Percentiles rank a stretch among this genome's conserved stretches.
These are phyloP conservation scores for Microcebus griseorufus DNA, from an alignment of 2,113 vertebrate genomes.

Conservation along the genomic window DNA sequence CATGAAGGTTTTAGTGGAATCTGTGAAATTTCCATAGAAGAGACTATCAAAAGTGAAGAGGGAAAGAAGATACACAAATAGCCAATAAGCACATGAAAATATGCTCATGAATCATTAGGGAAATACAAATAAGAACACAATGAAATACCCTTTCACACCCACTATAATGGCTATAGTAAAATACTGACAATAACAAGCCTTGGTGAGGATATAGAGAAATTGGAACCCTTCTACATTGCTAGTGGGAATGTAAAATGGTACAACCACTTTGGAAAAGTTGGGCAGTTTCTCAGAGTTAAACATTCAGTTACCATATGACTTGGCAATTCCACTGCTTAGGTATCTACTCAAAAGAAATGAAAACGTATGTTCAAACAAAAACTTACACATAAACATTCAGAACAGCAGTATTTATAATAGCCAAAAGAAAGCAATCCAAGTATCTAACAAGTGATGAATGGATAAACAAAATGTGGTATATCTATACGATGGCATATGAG, in stretches of 20 bases:
- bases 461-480: neutral
- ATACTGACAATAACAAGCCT: neutral
- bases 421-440: neutral
- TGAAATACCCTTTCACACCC: neutral
- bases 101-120: neutral
- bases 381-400: neutral
- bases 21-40: neutral
- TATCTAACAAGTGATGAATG: neutral
- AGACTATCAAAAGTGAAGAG: constrained; percentile 10
- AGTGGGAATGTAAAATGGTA: neutral
- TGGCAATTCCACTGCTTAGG: neutral
- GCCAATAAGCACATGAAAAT: neutral
- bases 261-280: neutral
- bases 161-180: neutral
- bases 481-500: neutral
- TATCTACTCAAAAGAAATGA: neutral
- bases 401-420: neutral
- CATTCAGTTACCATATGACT: neutral
- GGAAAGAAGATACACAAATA: constrained; percentile 10
- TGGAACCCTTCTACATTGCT: neutral
- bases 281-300: neutral
- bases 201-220: neutral
- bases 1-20: neutral
- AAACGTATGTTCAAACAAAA: neutral
- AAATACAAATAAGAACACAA: constrained; percentile 24